A percentile compares a stretch with the other conserved stretches of the same genome.
Evolutionary conservation across 2,888 invertebrate species (phyloP).

Genomic region (Cryptophagus acutangulus): DNA sequence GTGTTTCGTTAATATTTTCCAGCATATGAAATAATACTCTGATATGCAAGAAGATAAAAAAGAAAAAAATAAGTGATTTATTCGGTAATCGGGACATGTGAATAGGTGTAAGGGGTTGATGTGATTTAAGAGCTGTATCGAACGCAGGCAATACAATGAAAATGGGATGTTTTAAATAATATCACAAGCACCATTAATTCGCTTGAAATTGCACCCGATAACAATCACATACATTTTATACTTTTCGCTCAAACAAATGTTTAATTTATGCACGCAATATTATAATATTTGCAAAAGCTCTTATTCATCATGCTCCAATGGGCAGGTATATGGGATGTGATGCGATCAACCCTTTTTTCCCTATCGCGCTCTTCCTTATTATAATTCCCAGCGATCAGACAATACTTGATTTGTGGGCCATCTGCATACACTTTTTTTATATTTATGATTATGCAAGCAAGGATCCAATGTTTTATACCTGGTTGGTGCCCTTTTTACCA

Average conservation of each 20-base stretch:
- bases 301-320: conserved; percentile 45
- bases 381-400: no score
- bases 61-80: no score
- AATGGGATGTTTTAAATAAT: conserved; percentile 41
- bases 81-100: no score
- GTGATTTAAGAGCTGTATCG: conserved; percentile 31
- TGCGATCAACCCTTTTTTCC: conserved; percentile 39
- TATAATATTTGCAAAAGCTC: conserved; percentile 40
- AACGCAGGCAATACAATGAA: conserved; percentile 31
- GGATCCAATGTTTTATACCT: no score
- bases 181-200: conserved; percentile 49
- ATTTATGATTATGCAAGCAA: no score
- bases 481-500: no score
- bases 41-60: no score
- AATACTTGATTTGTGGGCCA: conserved; percentile 47
- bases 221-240: conserved; percentile 32
- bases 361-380: conserved; percentile 16
- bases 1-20: no score
- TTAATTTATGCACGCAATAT: conserved; percentile 31
- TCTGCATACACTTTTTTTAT: conserved; percentile 43
- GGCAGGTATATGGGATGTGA: conserved; percentile 41
- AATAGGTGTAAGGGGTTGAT: no score
- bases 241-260: conserved; percentile 30
- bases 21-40: no score
- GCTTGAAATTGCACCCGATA: conserved; percentile 42